A percentile compares a stretch with the other conserved stretches of the same genome.
These are phyloP conservation scores for Ashinkailepas kermadecensis DNA, from an alignment of 2,888 invertebrate genomes.

Conservation along the genomic window DNA sequence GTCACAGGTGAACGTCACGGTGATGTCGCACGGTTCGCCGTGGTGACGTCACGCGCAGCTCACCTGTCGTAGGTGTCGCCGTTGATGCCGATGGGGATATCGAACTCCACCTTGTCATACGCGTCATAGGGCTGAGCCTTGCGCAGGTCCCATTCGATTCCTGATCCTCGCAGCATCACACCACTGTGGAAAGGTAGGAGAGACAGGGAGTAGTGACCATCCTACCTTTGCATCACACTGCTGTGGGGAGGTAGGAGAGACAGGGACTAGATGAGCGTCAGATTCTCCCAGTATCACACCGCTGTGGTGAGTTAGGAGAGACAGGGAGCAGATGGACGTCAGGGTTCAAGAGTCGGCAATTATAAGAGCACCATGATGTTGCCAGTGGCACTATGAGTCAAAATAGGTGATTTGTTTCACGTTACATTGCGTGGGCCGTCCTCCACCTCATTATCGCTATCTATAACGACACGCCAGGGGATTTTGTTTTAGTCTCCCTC, in stretches of 20 bases:
- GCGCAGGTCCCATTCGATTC: slow-evolving; percentile 97
- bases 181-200: slow-evolving; percentile 56
- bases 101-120: slow-evolving; percentile 88
- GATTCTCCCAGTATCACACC: neutral
- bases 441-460: too few species aligned
- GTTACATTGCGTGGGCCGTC: too few species aligned
- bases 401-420: too few species aligned
- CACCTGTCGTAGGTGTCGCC: slow-evolving; percentile 97
- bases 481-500: too few species aligned
- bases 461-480: too few species aligned
- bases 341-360: too few species aligned
- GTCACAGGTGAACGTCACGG: too few species aligned
- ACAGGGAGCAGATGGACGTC: neutral
- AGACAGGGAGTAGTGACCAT: slow-evolving; percentile 29
- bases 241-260: slow-evolving; percentile 46
- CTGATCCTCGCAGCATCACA: slow-evolving; percentile 96
- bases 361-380: too few species aligned
- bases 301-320: neutral
- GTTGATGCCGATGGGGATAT: slow-evolving; percentile 88
- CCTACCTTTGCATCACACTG: slow-evolving; percentile 91
- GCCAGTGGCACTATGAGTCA: too few species aligned
- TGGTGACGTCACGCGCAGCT: neutral
- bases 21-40: too few species aligned
- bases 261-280: too few species aligned
- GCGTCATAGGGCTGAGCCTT: slow-evolving; percentile 96